Conservation (phyloP, 2,113 vertebrate species). For the Nothobranchius kuhntae region DNA sequence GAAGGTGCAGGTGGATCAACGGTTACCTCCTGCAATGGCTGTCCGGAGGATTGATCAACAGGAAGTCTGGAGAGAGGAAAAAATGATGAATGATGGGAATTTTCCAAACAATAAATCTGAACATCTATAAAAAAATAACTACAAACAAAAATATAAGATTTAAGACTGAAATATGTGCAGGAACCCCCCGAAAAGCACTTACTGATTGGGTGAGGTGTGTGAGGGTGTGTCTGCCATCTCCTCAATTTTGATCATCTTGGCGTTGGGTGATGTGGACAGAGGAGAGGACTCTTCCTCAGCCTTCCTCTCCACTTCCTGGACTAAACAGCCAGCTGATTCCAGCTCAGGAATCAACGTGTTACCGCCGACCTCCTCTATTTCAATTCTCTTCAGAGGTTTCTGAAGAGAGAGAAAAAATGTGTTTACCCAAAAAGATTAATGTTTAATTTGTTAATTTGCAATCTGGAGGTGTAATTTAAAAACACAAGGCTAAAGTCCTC, state of each 20-base stretch:
- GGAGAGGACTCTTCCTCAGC: slow-evolving; percentile 37
- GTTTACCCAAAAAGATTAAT: too few species aligned
- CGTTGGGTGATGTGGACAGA: slow-evolving; percentile 75
- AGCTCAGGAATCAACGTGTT: slow-evolving; percentile 51
- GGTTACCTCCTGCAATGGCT: not conserved
- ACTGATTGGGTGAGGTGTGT: slow-evolving; percentile 66
- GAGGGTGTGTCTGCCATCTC: slow-evolving; percentile 71
- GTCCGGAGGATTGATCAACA: not conserved
- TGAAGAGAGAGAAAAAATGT: slow-evolving; percentile 48
- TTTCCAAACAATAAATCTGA: not conserved
- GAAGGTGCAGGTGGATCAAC: not conserved
- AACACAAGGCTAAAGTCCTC: too few species aligned
- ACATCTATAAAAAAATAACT: not conserved
- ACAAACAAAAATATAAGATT: not conserved
- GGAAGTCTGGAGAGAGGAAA: slow-evolving; percentile 27
- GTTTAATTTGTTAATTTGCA: too few species aligned
- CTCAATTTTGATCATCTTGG: slow-evolving; percentile 93
- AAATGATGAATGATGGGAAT: not conserved
- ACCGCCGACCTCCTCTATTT: slow-evolving; percentile 88
- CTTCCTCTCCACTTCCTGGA: slow-evolving; percentile 32
- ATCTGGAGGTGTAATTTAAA: too few species aligned
- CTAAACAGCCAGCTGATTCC: not conserved
- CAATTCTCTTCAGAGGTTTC: slow-evolving; percentile 87
- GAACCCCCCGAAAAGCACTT: slow-evolving; percentile 1
- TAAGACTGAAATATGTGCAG: not conserved